Evolutionary conservation across 2,888 invertebrate genomes (phyloP).

Genomic region (Drosophila merina): DNA sequence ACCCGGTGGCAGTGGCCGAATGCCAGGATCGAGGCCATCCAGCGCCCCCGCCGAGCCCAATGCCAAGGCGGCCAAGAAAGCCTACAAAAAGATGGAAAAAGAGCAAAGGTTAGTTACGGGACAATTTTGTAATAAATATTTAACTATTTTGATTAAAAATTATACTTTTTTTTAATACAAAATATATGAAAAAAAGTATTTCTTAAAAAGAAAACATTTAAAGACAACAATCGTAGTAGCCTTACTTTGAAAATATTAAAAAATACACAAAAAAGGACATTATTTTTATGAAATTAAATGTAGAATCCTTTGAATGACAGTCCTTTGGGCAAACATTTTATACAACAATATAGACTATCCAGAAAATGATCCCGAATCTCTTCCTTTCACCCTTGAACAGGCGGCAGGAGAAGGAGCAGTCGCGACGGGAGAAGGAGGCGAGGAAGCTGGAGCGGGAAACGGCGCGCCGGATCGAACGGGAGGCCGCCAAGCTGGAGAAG

Average conservation of each 20-base stretch:
- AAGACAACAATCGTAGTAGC: too few species aligned
- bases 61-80: constrained; percentile 83
- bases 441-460: constrained; percentile 83
- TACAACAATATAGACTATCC: neutral
- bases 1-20: constrained; percentile 44
- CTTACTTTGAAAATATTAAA: too few species aligned
- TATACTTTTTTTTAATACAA: neutral
- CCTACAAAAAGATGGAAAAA: constrained; percentile 83
- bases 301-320: too few species aligned
- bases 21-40: constrained; percentile 82
- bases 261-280: too few species aligned
- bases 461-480: constrained; percentile 82
- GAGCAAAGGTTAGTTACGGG: constrained; percentile 82
- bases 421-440: constrained; percentile 83
- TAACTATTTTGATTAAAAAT: neutral
- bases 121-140: too few species aligned
- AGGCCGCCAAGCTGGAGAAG: constrained; percentile 83
- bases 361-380: neutral
- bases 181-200: too few species aligned
- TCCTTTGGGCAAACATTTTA: too few species aligned
- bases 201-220: too few species aligned
- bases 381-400: constrained; percentile 46
- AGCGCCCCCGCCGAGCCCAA: constrained; percentile 83
- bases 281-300: too few species aligned
- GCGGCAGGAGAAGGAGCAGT: constrained; percentile 83